Base-by-base conservation (phyloP, 2,113 vertebrate genomes). In the Leptobrachium leishanense region DNA sequence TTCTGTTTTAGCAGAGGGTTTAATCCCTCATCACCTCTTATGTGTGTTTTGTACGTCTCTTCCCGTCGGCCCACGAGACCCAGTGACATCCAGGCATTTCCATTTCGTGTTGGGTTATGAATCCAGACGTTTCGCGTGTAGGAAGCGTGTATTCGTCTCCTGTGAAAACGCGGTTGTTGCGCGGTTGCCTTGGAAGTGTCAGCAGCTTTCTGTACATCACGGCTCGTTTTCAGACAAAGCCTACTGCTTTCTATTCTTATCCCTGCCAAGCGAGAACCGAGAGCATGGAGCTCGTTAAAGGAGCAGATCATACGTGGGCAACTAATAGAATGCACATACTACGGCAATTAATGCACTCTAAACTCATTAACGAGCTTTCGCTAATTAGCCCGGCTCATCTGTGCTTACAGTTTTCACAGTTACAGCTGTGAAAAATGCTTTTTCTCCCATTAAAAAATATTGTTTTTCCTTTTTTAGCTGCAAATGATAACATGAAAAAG, bases 181-280 rank as follows among this genome's bases (percentile, higher is more conserved):
- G 62, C 63, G 43, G 70, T 74, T 80, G 63, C 77, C 70, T 74
- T 80, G 77, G 77, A 67, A 68, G 69, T 73, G 71, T 73, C 70
- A 72, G 70, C 42, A 65, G 55, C 44, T 55, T 20, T 64, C 13
- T 68, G 20, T 63, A 79, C 64, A 44, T 68, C 63, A 44, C 62
- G 46, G 12, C 69, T 63, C 63, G 55, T 57, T 46, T 79, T 20
- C 11, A 79, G 76, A 79, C 76, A 54, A 79, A 66, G 77, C 77
- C 77, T 79, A 53, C 77, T 57, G 63, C 68, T 15, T 41, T 73
- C 77, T 73, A 80, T 80, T 80, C 77, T 80, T 59, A 13, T 80
- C 77, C 66, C 70, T 67, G 77, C 77, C 77, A 74, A 64, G n/a
- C 40, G 72, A 57, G 39, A 72, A 79, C 55, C 63, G 67, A 66